Evolutionary conservation across 2,113 vertebrate species (phyloP), one percentile per base, ranked within the genome.

Genomic region (Lepidothrix coronata): DNA sequence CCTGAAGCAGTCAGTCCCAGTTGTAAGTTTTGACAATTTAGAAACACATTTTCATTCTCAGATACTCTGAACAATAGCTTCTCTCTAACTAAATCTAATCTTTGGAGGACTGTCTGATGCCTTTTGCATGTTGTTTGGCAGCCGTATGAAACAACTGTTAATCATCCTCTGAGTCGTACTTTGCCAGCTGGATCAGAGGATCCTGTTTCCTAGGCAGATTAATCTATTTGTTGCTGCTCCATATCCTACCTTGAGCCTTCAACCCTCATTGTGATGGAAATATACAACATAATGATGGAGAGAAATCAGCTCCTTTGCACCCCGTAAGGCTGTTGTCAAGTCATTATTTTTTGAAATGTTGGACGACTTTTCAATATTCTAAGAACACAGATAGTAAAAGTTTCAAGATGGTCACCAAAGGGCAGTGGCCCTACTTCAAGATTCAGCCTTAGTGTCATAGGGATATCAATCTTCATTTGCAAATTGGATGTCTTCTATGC

Each of bases 1-100:
- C 39, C 59, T 93, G 59, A 81, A 91, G 51, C 27, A 86, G 48
- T 77, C 66, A 68, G 62, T 87, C 89, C n/a, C 57, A 87, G 44
- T 6, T 11, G 5, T 82, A 86, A 72, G 25, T 94, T 94, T 89
- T 95, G 93, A 79, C 70, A 85, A 76, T 33, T 85, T 79, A 81
- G 48, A 88, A 89, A 91, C 37, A 35, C 3, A 27, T 91, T 97
- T 94, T 85, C 31, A 30, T 85, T 78, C 54, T 85, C 66, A 65
- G 62, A 18, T 68, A 30, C 15, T 52, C 57, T 35, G 61, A 93
- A 85, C 52, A 75, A 93, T 46, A 72, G 17, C 20, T 78, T 72
- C 44, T 89, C 22, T 85, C 52, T 77, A 88, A 52, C 13, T 9
- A 31, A 68, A 20, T 44, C 48, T 72, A 75, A 72, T 73, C 41